Conservation (phyloP, 2,888 invertebrate species). For the Atethmia centrago region DNA sequence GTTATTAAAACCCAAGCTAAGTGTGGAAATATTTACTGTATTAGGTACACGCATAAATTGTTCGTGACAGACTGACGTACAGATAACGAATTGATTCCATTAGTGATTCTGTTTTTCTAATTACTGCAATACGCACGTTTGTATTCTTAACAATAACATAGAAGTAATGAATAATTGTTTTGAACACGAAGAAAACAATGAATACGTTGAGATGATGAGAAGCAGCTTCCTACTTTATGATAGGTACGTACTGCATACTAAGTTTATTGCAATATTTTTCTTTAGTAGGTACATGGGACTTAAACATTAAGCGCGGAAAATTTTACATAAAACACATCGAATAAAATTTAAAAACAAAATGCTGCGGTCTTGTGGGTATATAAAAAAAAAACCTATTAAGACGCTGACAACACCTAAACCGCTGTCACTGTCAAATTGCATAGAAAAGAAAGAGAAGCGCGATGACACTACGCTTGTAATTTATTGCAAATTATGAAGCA, state of each 20-base stretch:
- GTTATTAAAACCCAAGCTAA: neutral
- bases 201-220: neutral
- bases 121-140: neutral
- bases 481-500: too few species aligned
- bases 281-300: too few species aligned
- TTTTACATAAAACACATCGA: too few species aligned
- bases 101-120: conserved; percentile 36
- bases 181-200: neutral
- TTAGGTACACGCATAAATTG: neutral
- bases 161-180: conserved; percentile 7
- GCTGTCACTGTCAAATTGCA: too few species aligned
- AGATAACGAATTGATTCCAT: conserved; percentile 23
- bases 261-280: neutral
- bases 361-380: too few species aligned
- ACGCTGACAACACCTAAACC: too few species aligned
- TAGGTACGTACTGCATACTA: neutral
- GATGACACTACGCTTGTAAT: too few species aligned
- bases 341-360: too few species aligned
- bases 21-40: conserved; percentile 17
- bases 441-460: too few species aligned
- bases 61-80: conserved; percentile 10
- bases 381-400: too few species aligned
- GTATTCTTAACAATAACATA: neutral
- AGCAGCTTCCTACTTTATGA: neutral
- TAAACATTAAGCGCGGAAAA: too few species aligned